Conservation (phyloP, 2,888 invertebrate genomes). For the Apamea anceps region DNA sequence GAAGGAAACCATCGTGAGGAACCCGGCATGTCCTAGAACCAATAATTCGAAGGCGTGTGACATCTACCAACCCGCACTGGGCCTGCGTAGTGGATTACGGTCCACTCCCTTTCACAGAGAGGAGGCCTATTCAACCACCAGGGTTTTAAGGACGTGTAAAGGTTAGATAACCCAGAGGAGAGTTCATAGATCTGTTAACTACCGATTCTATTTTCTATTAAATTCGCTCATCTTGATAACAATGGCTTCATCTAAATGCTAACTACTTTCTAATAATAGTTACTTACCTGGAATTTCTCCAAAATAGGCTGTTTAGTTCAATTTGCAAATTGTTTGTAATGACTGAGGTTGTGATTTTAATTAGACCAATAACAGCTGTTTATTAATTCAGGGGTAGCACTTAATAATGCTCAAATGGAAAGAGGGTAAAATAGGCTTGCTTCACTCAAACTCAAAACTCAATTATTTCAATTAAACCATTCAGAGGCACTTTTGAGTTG, state of each 20-base stretch:
- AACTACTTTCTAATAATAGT: not conserved
- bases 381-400: constrained; percentile 5
- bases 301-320: not conserved
- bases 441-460: not conserved
- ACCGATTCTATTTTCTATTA: too few relatives aligned
- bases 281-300: not conserved
- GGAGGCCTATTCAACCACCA: too few relatives aligned
- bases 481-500: not conserved
- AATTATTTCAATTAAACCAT: not conserved
- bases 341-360: not conserved
- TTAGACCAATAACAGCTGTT: not conserved
- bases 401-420: not conserved
- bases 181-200: not conserved
- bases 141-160: not conserved
- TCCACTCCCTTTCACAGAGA: too few relatives aligned
- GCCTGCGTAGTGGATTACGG: too few relatives aligned
- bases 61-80: too few relatives aligned
- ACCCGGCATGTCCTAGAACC: not conserved
- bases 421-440: not conserved
- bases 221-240: not conserved
- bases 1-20: not conserved
- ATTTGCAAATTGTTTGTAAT: not conserved
- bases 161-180: not conserved
- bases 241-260: not conserved
- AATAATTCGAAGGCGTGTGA: not conserved